Conservation (phyloP, 1,140 invertebrate genomes). For the Listronotus bonariensis region DNA sequence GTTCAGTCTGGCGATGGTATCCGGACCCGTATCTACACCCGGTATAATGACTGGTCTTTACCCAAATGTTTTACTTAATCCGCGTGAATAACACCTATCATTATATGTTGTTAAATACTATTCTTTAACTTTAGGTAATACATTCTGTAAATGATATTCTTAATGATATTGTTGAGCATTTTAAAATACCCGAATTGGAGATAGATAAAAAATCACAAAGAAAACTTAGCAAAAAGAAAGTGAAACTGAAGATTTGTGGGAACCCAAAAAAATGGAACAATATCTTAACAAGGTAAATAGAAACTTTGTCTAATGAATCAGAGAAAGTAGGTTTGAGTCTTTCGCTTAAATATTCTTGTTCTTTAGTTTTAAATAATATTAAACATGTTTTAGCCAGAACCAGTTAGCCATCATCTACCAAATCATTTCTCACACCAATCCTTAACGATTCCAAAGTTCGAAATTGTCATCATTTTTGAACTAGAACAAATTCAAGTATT, state of each 20-base stretch:
- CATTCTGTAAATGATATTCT: constrained; percentile 65
- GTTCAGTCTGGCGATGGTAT: too few relatives aligned
- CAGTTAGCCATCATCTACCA: background rate
- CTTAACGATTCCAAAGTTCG: constrained; percentile 50
- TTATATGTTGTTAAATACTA: too few relatives aligned
- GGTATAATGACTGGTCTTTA: too few relatives aligned
- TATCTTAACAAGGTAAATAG: constrained; percentile 27
- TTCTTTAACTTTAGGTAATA: constrained; percentile 59
- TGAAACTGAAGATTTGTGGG: constrained; percentile 70
- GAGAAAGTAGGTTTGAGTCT: too few relatives aligned
- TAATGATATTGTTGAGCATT: constrained; percentile 62
- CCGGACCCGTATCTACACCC: too few relatives aligned
- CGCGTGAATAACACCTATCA: too few relatives aligned
- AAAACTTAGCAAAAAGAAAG: constrained; percentile 49
- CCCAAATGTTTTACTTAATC: too few relatives aligned
- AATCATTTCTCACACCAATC: constrained; percentile 20
- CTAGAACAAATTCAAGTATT: constrained; percentile 51
- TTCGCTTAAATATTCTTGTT: too few relatives aligned
- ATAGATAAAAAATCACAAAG: constrained; percentile 37
- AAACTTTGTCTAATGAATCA: background rate
- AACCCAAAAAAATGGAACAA: constrained; percentile 63
- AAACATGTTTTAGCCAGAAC: background rate
- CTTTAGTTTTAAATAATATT: too few relatives aligned
- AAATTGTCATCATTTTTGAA: constrained; percentile 49
- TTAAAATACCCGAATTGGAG: constrained; percentile 60